Percentiles rank a stretch among this genome's conserved stretches.
phyloP scores from a whole-genome alignment of 1,140 invertebrate genomes.

The Heliconius hermathena region DNA sequence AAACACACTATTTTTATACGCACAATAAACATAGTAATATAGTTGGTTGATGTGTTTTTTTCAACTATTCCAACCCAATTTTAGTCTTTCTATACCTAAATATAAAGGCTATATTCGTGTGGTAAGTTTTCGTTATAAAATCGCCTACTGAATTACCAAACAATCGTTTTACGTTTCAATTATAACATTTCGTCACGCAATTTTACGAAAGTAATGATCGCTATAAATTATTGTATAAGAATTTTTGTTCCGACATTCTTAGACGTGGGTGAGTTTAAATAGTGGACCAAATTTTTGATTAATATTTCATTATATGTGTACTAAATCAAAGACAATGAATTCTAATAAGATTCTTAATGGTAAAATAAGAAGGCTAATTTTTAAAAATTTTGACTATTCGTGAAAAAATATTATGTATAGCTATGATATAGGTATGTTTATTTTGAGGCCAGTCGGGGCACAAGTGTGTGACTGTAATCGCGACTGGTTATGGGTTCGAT shows the following conservation, averaged over 20 bases:
- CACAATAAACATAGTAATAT: constrained; percentile 34
- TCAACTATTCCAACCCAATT: not conserved
- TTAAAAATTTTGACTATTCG: no score
- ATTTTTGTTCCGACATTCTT: constrained; percentile 29
- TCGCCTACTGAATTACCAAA: constrained; percentile 23
- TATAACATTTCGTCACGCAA: constrained; percentile 45
- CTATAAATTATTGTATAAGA: constrained; percentile 31
- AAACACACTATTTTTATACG: constrained; percentile 43
- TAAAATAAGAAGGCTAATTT: not conserved
- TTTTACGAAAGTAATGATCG: constrained; percentile 41
- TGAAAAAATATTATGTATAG: no score
- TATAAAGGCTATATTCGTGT: not conserved
- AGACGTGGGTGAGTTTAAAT: not conserved
- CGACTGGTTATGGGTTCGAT: no score
- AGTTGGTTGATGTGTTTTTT: constrained; percentile 19
- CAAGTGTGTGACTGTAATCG: no score
- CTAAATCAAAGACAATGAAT: not conserved
- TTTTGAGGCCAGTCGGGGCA: no score
- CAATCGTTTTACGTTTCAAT: constrained; percentile 41
- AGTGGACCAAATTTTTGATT: constrained; percentile 6
- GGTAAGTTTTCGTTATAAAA: not conserved
- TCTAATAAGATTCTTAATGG: not conserved
- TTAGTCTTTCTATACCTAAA: not conserved
- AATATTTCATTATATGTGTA: not conserved
- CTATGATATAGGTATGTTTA: no score